Conservation (phyloP, 1,140 invertebrate genomes). For the Asobara japonica region DNA sequence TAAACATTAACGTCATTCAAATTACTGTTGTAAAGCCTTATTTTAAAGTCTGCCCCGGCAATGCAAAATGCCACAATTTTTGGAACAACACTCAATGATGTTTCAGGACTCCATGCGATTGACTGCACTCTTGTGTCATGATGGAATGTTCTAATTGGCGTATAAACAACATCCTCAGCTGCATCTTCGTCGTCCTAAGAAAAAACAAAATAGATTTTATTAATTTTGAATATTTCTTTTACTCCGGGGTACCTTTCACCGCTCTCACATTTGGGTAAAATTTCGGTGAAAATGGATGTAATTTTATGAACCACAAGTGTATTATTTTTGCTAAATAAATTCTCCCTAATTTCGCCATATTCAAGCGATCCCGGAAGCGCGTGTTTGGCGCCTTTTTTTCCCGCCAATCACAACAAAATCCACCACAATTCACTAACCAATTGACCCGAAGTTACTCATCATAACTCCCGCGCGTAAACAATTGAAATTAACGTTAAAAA, state of each 20-base stretch:
- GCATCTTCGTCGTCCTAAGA: slow-evolving; percentile 59
- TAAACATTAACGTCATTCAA: slow-evolving; percentile 64
- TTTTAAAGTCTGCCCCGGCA: slow-evolving; percentile 69
- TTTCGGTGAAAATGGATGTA: no score
- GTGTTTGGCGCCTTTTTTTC: no score
- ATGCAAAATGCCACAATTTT: slow-evolving; percentile 70
- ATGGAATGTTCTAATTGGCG: slow-evolving; percentile 60
- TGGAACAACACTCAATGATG: slow-evolving; percentile 70
- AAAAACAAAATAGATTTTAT: slow-evolving; percentile 27
- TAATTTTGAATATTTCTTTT: no score
- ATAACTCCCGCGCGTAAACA: no score
- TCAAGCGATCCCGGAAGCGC: no score
- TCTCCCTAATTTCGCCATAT: background rate
- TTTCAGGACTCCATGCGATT: slow-evolving; percentile 72
- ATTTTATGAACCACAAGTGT: no score
- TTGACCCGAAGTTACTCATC: no score
- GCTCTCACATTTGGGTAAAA: no score
- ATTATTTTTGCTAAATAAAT: no score
- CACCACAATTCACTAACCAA: no score
- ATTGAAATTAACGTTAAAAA: background rate
- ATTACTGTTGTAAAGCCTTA: slow-evolving; percentile 70
- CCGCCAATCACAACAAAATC: background rate
- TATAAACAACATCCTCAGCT: slow-evolving; percentile 58
- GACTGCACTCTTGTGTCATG: slow-evolving; percentile 67
- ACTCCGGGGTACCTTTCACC: no score